phyloP scores from a whole-genome alignment of 2,888 invertebrate genomes.

The Ormyrus nitidulus region DNA sequence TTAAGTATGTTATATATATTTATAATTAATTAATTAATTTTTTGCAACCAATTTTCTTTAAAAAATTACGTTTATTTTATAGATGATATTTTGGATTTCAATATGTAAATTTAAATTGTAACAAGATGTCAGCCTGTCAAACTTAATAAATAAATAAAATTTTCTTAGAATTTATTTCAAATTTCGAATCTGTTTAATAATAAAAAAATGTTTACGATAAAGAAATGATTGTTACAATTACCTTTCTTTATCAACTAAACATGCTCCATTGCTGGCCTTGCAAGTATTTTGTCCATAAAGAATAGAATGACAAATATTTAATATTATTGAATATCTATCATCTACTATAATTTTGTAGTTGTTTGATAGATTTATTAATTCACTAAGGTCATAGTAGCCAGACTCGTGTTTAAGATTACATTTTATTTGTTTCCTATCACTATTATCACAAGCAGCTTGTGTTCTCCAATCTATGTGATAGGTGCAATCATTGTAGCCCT shows the following conservation, averaged over 20 bases:
- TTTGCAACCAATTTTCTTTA: no score
- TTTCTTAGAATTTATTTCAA: no score
- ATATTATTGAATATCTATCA: slow-evolving; percentile 59
- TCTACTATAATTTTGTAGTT: slow-evolving; percentile 65
- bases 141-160: no score
- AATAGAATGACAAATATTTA: slow-evolving; percentile 70
- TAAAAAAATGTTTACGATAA: no score
- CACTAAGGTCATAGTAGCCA: slow-evolving; percentile 65
- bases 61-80: not conserved
- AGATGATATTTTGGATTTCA: slow-evolving; percentile 1
- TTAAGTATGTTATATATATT: not conserved
- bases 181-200: no score
- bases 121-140: no score
- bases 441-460: slow-evolving; percentile 62
- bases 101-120: no score
- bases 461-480: slow-evolving; percentile 66
- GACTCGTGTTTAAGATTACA: slow-evolving; percentile 62
- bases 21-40: not conserved
- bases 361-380: slow-evolving; percentile 62
- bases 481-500: slow-evolving; percentile 59
- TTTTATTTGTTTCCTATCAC: slow-evolving; percentile 46
- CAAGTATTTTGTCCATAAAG: slow-evolving; percentile 60
- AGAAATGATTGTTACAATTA: slow-evolving; percentile 3
- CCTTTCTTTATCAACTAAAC: slow-evolving; percentile 44
- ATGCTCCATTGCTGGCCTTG: slow-evolving; percentile 38